Base-by-base conservation (phyloP, 1,140 invertebrate genomes). In the Drosophila elegans region DNA sequence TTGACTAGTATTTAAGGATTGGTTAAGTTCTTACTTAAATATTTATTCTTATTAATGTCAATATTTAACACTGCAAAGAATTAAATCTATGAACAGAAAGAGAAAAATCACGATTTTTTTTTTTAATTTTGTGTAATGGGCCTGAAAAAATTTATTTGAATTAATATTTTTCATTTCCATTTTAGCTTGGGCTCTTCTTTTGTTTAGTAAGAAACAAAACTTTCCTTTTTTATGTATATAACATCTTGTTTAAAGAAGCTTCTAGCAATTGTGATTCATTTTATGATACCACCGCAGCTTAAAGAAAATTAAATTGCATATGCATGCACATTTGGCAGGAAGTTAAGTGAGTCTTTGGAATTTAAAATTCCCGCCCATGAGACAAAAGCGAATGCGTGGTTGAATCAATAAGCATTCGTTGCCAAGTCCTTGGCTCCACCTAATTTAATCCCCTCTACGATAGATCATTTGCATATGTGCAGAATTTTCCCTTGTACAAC, bases 391-490 rank as follows among this genome's bases (percentile, higher is more conserved):
- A 71, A 71, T 56, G 64, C 64, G 29, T 49, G 42, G 36, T 29
- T 4, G 44, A 71, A 48, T 57, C 64, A 49, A 71, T 41, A 29
- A 49, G 36, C 64, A 71, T 25, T 68, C 66, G 48, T 55, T 69
- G 62, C 42, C 62, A 68, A 68, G 62, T 39, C 48, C 46, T 38
- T 51, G 48, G n/a, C 32, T 44, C 32, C 7, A 4, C 38, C 21
- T 52, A 52, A 49, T 34, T 56, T 34, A 49, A 57, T 57, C 64
- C 66, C 4, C 36, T 44, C 27, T 21, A 36, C 25, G 64, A 36
- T 21, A 69, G 68, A 69, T 48, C 51, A 68, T 69, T 69, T 71
- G 42, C 66, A 71, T 71, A 71, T 69, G 52, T 42, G 51, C 56
- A 56, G 36, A 27, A 46, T 69, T 21, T 21, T 13, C 16, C 27